These are phyloP conservation scores for Trematomus loennbergii DNA, from an alignment of 2,113 vertebrate genomes.

Conservation along the genomic window DNA sequence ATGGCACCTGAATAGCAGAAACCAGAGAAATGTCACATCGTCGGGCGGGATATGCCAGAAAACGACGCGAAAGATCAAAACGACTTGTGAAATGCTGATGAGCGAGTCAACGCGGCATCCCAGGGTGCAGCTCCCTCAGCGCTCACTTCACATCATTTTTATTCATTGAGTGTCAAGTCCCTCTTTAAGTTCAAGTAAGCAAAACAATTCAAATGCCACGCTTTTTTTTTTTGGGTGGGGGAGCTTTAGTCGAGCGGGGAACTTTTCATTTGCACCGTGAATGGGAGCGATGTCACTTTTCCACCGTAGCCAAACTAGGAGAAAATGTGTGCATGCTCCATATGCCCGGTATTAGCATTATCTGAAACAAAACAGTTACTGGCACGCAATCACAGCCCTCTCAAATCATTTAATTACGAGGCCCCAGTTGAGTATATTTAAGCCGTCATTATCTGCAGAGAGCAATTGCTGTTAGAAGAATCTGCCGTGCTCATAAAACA, in stretches of 20 bases:
- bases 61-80: constrained; percentile 45
- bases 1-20: not conserved
- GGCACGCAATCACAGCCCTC: constrained; percentile 79
- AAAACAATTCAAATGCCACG: constrained; percentile 69
- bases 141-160: constrained; percentile 60
- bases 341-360: constrained; percentile 73
- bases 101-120: constrained; percentile 41
- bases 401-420: constrained; percentile 82
- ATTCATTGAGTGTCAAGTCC: constrained; percentile 69
- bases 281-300: constrained; percentile 52
- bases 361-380: constrained; percentile 79
- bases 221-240: constrained; percentile 25
- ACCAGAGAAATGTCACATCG: not conserved
- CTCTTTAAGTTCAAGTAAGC: constrained; percentile 72
- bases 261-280: constrained; percentile 46
- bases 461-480: constrained; percentile 65
- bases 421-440: constrained; percentile 77
- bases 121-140: constrained; percentile 33
- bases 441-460: constrained; percentile 78
- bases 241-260: constrained; percentile 55
- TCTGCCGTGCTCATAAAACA: constrained; percentile 56
- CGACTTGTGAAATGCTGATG: constrained; percentile 37
- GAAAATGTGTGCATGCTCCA: constrained; percentile 56
- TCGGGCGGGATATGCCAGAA: not conserved
- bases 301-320: constrained; percentile 43